Evolutionary conservation across 2,797 vertebrate species (phyloP).

Genomic region (Lepus oiostolus): DNA sequence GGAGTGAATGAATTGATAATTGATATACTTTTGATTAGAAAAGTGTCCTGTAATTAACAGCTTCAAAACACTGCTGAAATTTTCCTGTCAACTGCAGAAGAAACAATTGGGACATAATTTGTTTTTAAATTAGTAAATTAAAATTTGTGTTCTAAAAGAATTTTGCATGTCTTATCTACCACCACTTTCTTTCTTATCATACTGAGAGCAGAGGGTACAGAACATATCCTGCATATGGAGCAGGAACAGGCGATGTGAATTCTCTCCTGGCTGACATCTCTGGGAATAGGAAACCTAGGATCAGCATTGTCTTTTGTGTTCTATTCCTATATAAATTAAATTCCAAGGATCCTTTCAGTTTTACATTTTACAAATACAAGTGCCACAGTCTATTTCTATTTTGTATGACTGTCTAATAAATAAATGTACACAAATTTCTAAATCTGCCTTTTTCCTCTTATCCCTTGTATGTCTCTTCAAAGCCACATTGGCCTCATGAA

Average conservation of each 20-base stretch:
- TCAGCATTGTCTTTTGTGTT: neutral
- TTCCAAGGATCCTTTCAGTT: neutral
- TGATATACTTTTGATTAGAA: slow-evolving; percentile 30
- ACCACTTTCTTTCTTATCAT: neutral
- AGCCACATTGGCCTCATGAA: neutral
- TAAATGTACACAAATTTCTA: neutral
- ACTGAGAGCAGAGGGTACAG: neutral
- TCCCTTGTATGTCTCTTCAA: neutral
- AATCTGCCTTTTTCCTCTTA: neutral
- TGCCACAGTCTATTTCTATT: slow-evolving; percentile 15
- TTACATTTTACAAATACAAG: slow-evolving; percentile 27
- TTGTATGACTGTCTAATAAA: neutral
- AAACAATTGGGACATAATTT: slow-evolving; percentile 32
- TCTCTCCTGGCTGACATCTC: neutral
- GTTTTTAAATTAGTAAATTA: slow-evolving; percentile 32
- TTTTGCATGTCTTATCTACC: neutral
- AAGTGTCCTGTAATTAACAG: slow-evolving; percentile 27
- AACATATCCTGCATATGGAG: neutral
- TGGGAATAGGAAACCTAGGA: neutral
- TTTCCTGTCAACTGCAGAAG: neutral
- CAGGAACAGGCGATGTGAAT: neutral
- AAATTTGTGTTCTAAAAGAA: slow-evolving; percentile 27
- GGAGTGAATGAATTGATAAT: slow-evolving; percentile 22
- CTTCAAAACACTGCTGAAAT: slow-evolving; percentile 18
- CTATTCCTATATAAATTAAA: slow-evolving; percentile 8